phyloP scores from a whole-genome alignment of 1,140 invertebrate genomes.

The Zaprionus capensis region DNA sequence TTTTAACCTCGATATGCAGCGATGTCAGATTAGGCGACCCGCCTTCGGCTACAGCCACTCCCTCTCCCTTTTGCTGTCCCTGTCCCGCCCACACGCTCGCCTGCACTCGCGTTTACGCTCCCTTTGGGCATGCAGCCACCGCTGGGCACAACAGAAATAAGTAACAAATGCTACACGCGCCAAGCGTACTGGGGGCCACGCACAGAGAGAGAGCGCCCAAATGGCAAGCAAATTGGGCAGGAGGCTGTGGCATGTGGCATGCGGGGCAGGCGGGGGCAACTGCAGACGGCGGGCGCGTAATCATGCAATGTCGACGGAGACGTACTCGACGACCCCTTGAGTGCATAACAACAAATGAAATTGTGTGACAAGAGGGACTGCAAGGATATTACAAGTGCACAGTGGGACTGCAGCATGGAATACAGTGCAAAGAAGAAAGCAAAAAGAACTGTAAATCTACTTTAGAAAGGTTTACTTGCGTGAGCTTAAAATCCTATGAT shows the following conservation, averaged over 20 bases:
- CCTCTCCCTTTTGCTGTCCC: too few relatives aligned
- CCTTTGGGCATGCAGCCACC: constrained; percentile 54
- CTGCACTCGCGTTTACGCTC: constrained; percentile 17
- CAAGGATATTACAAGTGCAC: constrained; percentile 11
- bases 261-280: background rate
- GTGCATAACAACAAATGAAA: constrained; percentile 81
- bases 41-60: background rate
- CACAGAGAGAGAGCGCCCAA: background rate
- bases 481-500: too few relatives aligned
- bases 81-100: background rate
- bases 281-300: constrained; percentile 46
- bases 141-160: constrained; percentile 68
- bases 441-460: too few relatives aligned
- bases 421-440: background rate
- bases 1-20: constrained; percentile 80
- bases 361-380: constrained; percentile 49
- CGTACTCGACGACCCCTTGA: constrained; percentile 60
- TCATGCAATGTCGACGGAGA: constrained; percentile 60
- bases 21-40: constrained; percentile 71
- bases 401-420: background rate
- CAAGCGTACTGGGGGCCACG: constrained; percentile 12
- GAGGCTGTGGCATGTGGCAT: background rate
- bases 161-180: constrained; percentile 59
- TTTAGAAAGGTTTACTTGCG: too few relatives aligned
- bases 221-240: constrained; percentile 8